Evolutionary conservation across 92 coral and sea anemone genomes (phyloP).

Genomic region (Actinostola sp.): DNA sequence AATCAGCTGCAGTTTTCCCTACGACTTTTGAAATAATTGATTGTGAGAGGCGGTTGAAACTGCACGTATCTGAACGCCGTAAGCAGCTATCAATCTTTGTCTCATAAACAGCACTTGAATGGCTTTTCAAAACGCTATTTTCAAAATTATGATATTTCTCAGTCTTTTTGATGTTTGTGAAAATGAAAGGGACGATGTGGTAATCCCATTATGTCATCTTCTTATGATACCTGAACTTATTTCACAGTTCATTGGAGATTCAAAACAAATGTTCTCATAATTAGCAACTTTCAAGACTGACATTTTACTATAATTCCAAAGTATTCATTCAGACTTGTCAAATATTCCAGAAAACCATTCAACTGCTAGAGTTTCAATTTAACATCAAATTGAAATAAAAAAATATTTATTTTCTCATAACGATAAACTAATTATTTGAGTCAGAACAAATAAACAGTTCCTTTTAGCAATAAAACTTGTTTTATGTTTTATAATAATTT

Average conservation of each 20-base stretch:
- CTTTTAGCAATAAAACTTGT: too few species aligned
- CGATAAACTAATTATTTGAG: too few species aligned
- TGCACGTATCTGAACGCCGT: neutral
- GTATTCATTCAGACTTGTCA: constrained; percentile 8
- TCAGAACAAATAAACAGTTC: too few species aligned
- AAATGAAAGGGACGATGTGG: neutral
- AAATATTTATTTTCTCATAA: neutral
- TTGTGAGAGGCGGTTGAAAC: neutral
- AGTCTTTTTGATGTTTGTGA: neutral
- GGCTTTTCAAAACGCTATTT: too few species aligned
- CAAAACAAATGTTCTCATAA: neutral
- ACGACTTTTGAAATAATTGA: neutral
- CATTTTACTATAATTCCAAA: neutral
- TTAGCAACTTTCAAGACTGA: neutral
- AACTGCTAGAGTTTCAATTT: constrained; percentile 1
- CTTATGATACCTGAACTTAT: constrained; percentile 5
- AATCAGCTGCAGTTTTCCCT: constrained; percentile 1
- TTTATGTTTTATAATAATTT: too few species aligned
- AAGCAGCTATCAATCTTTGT: neutral
- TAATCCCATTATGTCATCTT: neutral
- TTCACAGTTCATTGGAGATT: constrained; percentile 15
- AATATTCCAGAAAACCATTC: neutral
- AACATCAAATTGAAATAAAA: neutral
- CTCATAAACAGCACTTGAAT: neutral
- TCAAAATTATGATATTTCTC: too few species aligned